Evolutionary conservation across 2,113 vertebrate species (phyloP), one percentile per base, ranked within the genome.

Genomic region (Sterna hirundo): DNA sequence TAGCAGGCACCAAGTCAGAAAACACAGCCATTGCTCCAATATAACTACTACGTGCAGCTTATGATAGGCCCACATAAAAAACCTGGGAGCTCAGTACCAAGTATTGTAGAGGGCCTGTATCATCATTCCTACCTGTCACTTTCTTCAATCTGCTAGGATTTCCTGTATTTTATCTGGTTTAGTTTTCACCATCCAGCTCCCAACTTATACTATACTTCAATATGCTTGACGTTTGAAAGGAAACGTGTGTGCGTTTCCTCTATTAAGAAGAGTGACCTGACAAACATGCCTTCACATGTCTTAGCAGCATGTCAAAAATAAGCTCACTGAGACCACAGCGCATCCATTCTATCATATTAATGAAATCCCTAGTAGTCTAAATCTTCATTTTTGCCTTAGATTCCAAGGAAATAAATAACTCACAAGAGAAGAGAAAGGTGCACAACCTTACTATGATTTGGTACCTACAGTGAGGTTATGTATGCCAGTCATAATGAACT

Each of bases 301-400:
- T 86, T 68, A 95, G 62, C 93, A 94, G 83, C 27, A 46, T 77
- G 54, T 94, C 89, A 96, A 91, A 97, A 96, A 83, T 61, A 92
- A 95, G 16, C 44, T 88, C 20, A 70, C 51, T 83, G 91, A 88
- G 85, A 82, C 23, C 2, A 7, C 44, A 81, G 46, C 93, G 64
- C 66, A 95, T 95, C 54, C 70, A 72, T 85, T 96, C 60, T 96
- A 57, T 92, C 91, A 80, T 75, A 87, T 65, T 91, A 96, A 96
- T 96, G 51, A 95, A 96, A 96, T 92, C n/a, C n/a, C 60, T 66
- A 66, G 58, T 81, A 96, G 74, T 79, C 21, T 92, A 32, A 58
- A 40, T 65, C 52, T 94, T 95, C 36, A 62, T 82, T 46, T 91
- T 93, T 86, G 47, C 19, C 26, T 65, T 90, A 60, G 69, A 83